These are phyloP conservation scores for Petaurus breviceps DNA, from an alignment of 2,113 vertebrate genomes.

Conservation along the genomic window DNA sequence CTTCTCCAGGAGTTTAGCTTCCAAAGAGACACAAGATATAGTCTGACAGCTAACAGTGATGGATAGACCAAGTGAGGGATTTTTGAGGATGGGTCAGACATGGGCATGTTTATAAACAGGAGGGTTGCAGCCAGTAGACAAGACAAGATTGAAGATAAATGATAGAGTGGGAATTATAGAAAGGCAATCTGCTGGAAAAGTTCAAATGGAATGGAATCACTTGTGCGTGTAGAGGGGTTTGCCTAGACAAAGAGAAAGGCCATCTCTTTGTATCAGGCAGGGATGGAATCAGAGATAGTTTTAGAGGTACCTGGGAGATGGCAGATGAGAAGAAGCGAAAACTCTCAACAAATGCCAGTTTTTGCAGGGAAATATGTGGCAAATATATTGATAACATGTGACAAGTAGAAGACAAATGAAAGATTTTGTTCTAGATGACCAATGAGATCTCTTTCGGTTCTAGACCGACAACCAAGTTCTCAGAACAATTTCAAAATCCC, in stretches of 20 bases:
- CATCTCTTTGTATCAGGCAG: not conserved
- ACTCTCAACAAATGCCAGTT: not conserved
- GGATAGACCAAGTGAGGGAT: not conserved
- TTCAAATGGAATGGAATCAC: not conserved
- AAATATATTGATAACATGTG: not conserved
- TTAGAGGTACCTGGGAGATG: not conserved
- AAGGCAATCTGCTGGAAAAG: not conserved
- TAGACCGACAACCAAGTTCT: not conserved
- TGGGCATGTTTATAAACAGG: not conserved
- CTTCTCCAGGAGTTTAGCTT: not conserved
- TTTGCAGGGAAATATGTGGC: not conserved
- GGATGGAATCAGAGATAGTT: not conserved
- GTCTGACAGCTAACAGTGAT: not conserved
- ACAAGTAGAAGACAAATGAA: too few relatives aligned
- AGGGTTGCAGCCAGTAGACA: not conserved
- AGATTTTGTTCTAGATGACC: too few relatives aligned
- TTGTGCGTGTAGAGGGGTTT: not conserved
- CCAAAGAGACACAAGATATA: not conserved
- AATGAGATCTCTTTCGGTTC: too few relatives aligned
- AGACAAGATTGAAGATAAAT: not conserved
- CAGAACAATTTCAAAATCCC: constrained; percentile 31
- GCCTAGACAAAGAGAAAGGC: not conserved
- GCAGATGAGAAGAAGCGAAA: not conserved
- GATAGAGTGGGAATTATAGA: not conserved
- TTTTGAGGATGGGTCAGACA: not conserved